phyloP scores from a whole-genome alignment of 2,113 vertebrate genomes.

The Thomomys bottae region DNA sequence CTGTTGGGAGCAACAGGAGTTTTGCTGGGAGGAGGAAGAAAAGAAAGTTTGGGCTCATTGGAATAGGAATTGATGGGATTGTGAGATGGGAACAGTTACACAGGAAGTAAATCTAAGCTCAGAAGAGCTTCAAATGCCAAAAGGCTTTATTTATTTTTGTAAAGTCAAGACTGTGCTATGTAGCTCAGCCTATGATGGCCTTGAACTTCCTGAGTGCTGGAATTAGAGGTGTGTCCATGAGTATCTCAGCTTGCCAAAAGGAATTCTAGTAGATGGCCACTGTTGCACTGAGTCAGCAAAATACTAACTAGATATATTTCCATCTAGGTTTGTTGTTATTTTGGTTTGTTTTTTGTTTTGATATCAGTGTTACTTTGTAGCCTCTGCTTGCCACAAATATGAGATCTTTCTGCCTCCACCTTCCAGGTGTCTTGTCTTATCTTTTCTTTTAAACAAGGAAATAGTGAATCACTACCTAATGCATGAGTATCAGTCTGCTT shows the following conservation, averaged over 20 bases:
- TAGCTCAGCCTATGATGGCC: too few species aligned
- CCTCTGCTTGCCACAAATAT: neutral
- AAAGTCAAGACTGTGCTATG: too few species aligned
- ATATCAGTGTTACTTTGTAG: neutral
- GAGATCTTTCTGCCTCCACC: too few species aligned
- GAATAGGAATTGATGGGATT: neutral
- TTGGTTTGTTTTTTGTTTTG: neutral
- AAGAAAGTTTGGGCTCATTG: neutral
- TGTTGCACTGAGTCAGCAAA: neutral
- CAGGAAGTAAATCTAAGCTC: neutral
- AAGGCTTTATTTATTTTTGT: too few species aligned
- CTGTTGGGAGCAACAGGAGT: neutral
- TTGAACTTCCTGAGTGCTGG: too few species aligned
- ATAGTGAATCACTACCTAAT: neutral
- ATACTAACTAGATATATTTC: neutral
- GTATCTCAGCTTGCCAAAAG: neutral
- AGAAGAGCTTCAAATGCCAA: neutral
- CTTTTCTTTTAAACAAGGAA: slow-evolving; percentile 4
- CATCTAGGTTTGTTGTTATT: neutral
- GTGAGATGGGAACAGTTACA: neutral
- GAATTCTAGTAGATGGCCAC: neutral
- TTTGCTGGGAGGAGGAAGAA: slow-evolving; percentile 33
- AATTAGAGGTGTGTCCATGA: too few species aligned
- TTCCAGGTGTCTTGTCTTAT: neutral
- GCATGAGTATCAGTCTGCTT: neutral